Base-by-base conservation (phyloP, 2,888 invertebrate species). In the Scaeva pyrastri region DNA sequence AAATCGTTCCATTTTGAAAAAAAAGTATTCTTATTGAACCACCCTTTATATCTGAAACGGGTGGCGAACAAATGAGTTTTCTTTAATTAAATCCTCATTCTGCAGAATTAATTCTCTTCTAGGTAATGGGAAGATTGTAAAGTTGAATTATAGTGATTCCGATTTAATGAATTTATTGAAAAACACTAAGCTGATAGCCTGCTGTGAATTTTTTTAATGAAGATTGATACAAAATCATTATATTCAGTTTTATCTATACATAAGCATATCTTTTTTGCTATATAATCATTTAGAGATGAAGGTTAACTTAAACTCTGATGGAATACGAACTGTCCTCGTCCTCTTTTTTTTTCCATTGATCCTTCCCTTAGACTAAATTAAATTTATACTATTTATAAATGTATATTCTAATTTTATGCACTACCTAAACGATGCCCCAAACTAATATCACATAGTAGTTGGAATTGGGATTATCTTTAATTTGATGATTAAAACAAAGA, bases 141-240 rank as follows among this genome's bases (percentile, higher is more conserved):
- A 78, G 64, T 71, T 60, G 64, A 86, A 86, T 77, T 76, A 81
- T 60, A 68, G 68, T n/a, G n/a, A n/a, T 81, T 73, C 70, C 62
- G 68, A 81, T 77, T 74, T 71, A 86, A 81, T 86, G 81, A 82
- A 82, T 86, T 77, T 86, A 88, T 85, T 72, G 86, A 79, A 70
- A 87, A 82, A 73, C 88, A 86, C 86, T 88, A 88, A 86, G 73
- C 62, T 72, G 12, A 58, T 73, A 55, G 39, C 86, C 81, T 79
- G 86, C 82, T 86, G 88, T 7, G 85, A 70, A 72, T 86, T 75
- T 75, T 74, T 73, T 73, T 82, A 88, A 88, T 88, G 77, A 86
- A 86, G 86, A 86, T 82, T 86, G 82, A 86, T 80, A 14, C 21
- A 14, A 41, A 70, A 70, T 70, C 36, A 8, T 66, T 66, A 2